Conservation (phyloP, 2,888 invertebrate species). For the Alsophila aescularia region DNA sequence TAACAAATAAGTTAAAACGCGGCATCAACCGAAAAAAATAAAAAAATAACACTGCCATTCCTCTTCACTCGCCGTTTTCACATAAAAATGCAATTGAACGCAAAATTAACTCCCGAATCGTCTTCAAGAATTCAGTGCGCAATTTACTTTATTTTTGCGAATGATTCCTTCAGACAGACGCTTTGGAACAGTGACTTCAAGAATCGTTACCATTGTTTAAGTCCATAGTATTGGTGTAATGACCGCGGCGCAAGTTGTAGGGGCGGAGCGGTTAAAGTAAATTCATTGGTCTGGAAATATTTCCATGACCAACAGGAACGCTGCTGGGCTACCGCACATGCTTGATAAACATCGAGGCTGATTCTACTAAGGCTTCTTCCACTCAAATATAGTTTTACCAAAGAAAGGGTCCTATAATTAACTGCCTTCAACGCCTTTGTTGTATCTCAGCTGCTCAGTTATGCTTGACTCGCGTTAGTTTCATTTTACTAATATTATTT, state of each 20-base stretch:
- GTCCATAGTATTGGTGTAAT: slow-evolving; percentile 54
- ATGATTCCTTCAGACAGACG: slow-evolving; percentile 44
- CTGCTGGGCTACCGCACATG: not conserved
- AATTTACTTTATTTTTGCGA: slow-evolving; percentile 54
- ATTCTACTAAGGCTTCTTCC: too few relatives aligned
- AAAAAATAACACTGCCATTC: slow-evolving; percentile 28
- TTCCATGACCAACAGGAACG: too few relatives aligned
- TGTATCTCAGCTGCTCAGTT: too few relatives aligned
- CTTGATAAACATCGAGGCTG: too few relatives aligned
- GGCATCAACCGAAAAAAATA: too few relatives aligned
- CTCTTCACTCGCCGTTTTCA: slow-evolving; percentile 36
- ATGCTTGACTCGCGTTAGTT: too few relatives aligned
- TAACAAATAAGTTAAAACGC: not conserved
- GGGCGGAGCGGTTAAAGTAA: not conserved
- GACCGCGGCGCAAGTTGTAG: slow-evolving; percentile 35
- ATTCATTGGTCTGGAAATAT: too few relatives aligned
- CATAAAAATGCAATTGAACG: slow-evolving; percentile 44
- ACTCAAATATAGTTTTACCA: too few relatives aligned
- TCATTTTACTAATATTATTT: too few relatives aligned
- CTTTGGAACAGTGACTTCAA: slow-evolving; percentile 53
- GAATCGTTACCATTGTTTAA: slow-evolving; percentile 59
- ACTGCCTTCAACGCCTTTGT: too few relatives aligned
- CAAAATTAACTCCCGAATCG: slow-evolving; percentile 42
- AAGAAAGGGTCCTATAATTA: too few relatives aligned
- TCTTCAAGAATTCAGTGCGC: slow-evolving; percentile 38